Percentiles rank a stretch among this genome's conserved stretches.
Conservation (phyloP, 2,888 invertebrate genomes). For the Vandiemenella viatica region DNA sequence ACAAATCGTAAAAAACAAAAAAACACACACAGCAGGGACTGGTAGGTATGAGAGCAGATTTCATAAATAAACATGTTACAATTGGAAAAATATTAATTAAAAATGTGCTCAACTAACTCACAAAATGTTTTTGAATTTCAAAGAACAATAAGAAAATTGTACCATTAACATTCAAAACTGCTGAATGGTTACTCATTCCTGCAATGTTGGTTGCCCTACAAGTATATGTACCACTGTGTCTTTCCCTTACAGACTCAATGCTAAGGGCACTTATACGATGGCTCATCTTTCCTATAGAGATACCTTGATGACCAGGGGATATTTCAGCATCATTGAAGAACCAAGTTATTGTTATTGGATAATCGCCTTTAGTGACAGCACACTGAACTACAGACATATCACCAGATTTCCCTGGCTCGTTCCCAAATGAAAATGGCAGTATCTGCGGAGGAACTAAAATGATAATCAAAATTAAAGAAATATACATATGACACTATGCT, state of each 20-base stretch:
- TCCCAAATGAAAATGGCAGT: conserved; percentile 38
- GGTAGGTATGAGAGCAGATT: neutral
- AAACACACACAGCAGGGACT: too few relatives aligned
- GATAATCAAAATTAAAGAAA: neutral
- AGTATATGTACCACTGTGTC: conserved; percentile 55
- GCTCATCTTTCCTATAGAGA: conserved; percentile 47
- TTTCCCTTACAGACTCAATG: conserved; percentile 44
- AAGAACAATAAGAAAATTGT: conserved; percentile 10
- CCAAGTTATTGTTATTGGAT: conserved; percentile 60
- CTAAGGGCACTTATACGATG: conserved; percentile 48
- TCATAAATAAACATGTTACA: neutral
- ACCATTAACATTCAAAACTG: conserved; percentile 40
- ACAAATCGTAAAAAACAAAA: too few relatives aligned
- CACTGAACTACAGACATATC: conserved; percentile 47
- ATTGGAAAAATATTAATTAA: neutral
- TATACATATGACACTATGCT: neutral
- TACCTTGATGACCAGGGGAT: conserved; percentile 37
- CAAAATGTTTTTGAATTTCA: neutral
- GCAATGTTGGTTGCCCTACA: conserved; percentile 46
- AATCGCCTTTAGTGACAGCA: conserved; percentile 50
- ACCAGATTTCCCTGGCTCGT: conserved; percentile 46
- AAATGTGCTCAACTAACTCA: neutral
- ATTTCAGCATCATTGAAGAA: conserved; percentile 44
- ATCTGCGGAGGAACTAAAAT: conserved; percentile 29
- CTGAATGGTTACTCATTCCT: conserved; percentile 33